A percentile compares a stretch with the other conserved stretches of the same genome.
phyloP scores from a whole-genome alignment of 2,888 invertebrate genomes.

The Rotaria magnacalcarata region DNA sequence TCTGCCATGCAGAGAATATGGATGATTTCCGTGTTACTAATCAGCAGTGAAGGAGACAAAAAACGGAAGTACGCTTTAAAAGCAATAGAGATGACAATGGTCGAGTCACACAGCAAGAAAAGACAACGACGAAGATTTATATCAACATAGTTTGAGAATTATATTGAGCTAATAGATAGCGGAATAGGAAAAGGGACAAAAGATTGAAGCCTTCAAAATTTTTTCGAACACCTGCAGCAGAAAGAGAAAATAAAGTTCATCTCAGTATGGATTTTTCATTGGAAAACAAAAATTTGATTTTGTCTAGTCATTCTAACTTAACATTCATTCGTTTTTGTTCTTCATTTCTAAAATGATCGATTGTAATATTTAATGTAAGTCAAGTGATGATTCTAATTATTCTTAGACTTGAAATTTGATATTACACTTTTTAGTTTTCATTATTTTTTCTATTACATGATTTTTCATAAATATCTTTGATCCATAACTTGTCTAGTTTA shows the following conservation, averaged over 20 bases:
- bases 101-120: neutral
- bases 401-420: neutral
- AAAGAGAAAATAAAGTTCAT: neutral
- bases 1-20: conserved; percentile 21
- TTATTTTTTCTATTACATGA: neutral
- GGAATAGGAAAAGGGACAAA: neutral
- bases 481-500: conserved; percentile 22
- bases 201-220: neutral
- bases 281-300: neutral
- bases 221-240: neutral
- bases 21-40: conserved; percentile 7
- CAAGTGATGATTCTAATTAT: neutral
- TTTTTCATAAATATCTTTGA: neutral
- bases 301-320: neutral
- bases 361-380: neutral
- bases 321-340: neutral
- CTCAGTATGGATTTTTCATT: neutral
- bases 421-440: neutral
- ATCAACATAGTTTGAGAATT: neutral
- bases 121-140: neutral
- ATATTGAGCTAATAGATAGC: neutral
- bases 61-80: neutral
- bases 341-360: neutral
- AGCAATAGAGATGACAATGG: neutral
- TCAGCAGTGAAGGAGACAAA: conserved; percentile 2